Base-by-base conservation (phyloP, 2,888 invertebrate genomes). In the Rotaria magnacalcarata region DNA sequence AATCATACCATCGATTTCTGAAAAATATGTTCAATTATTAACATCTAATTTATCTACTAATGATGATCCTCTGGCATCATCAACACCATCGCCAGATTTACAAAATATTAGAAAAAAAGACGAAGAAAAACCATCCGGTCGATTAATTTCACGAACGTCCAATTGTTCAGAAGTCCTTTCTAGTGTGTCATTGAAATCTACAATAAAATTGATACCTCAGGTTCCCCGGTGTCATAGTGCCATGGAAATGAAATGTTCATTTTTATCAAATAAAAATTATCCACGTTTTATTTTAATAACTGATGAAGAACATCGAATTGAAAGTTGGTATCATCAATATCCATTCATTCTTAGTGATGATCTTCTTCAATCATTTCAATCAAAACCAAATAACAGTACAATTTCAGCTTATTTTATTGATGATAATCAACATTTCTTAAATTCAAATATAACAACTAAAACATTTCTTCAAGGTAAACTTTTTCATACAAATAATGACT, bases 281-380 rank as follows among this genome's bases (percentile, higher is more conserved):
- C 47, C 43, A 47, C 43, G 80, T 10, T 80, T 80, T 47, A 80
- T 80, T 1, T 21, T 80, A 43, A 80, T 80, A 19, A 34, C 80
- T 24, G 80, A 80, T 47, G 24, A 80, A 80, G 80, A 80, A 47
- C 80, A 80, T 80, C 80, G 47, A 41, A 80, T 80, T 80, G 80
- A 80, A 80, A 80, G 80, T 80, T 80, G 80, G 80, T 80, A 80
- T 80, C 47, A 80, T 80, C 80, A 80, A 80, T 80, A 80, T 80
- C 80, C 80, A 47, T 80, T 80, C 47, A 34, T 80, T 8, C n/a
- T 47, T n/a, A n/a, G 47, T 80, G 80, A 80, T 80, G 80, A 80
- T 80, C 47, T 80, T n/a, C 2, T 80, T 14, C 21, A 8, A 24
- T 24, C 24, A 14, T 47, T 47, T 47, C 43, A 80, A 80, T 47